A percentile compares a stretch with the other conserved stretches of the same genome.
Conservation (phyloP, 2,888 invertebrate species). For the Chamaedrilus cognettii region DNA sequence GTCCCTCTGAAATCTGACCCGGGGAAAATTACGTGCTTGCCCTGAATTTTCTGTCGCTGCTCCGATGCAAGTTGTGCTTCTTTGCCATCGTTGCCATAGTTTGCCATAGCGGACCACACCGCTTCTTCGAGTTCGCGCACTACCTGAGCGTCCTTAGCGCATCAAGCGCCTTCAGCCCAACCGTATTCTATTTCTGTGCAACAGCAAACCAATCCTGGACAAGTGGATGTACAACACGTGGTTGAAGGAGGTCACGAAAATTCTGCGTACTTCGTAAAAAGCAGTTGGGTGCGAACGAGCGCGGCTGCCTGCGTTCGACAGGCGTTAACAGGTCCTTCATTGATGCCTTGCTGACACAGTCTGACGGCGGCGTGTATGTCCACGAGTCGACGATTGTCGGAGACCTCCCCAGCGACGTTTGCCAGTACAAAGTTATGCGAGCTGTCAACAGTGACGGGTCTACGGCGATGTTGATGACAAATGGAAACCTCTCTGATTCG, state of each 20-base stretch:
- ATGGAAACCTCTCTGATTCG: slow-evolving; percentile 14
- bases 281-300: slow-evolving; percentile 10
- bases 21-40: too few species aligned
- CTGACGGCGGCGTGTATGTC: slow-evolving; percentile 49
- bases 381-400: slow-evolving; percentile 38
- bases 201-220: too few species aligned
- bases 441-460: slow-evolving; percentile 19
- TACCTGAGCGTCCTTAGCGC: too few species aligned
- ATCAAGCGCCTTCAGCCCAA: too few species aligned
- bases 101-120: too few species aligned
- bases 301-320: slow-evolving; percentile 20
- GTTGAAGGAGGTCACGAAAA: slow-evolving; percentile 31
- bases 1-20: too few species aligned
- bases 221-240: slow-evolving; percentile 41
- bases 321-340: slow-evolving; percentile 31
- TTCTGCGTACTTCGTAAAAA: slow-evolving; percentile 30
- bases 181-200: too few species aligned
- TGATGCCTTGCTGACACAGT: slow-evolving; percentile 31
- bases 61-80: too few species aligned
- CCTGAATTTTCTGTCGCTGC: too few species aligned
- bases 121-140: too few species aligned
- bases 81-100: too few species aligned
- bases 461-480: slow-evolving; percentile 28
- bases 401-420: slow-evolving; percentile 22
- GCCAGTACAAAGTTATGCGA: slow-evolving; percentile 24